Evolutionary conservation across 2,113 vertebrate genomes (phyloP).

Genomic region (Pogonocichla stellata): DNA sequence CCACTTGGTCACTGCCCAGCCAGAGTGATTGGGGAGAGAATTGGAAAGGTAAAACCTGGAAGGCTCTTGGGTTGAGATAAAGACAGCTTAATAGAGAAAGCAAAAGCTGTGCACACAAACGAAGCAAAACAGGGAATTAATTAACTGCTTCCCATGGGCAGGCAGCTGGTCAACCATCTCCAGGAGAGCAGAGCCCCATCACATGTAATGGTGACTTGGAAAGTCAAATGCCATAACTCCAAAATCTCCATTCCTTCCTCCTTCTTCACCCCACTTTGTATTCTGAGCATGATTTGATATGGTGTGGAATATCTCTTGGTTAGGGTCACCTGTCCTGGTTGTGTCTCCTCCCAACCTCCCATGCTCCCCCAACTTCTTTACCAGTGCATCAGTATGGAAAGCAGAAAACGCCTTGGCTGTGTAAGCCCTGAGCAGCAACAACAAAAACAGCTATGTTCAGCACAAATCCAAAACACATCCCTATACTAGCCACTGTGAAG

Average conservation of each 20-base stretch:
- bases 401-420: neutral
- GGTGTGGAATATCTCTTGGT: neutral
- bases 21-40: neutral
- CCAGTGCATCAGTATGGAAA: neutral
- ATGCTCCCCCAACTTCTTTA: neutral
- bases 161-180: neutral
- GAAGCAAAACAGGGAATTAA: neutral
- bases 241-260: neutral
- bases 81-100: neutral
- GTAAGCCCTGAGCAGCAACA: neutral
- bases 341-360: neutral
- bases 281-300: accelerated
- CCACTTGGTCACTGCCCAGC: neutral
- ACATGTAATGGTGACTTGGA: neutral
- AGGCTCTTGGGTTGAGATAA: neutral
- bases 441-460: neutral
- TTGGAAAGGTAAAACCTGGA: neutral
- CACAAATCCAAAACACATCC: neutral
- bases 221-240: neutral
- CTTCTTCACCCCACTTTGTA: neutral
- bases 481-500: neutral
- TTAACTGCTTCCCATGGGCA: neutral
- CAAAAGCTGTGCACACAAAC: neutral
- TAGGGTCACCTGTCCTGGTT: neutral
- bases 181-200: neutral